Evolutionary conservation across 2,113 vertebrate species (phyloP).

Genomic region (Hyperopisus bebe): DNA sequence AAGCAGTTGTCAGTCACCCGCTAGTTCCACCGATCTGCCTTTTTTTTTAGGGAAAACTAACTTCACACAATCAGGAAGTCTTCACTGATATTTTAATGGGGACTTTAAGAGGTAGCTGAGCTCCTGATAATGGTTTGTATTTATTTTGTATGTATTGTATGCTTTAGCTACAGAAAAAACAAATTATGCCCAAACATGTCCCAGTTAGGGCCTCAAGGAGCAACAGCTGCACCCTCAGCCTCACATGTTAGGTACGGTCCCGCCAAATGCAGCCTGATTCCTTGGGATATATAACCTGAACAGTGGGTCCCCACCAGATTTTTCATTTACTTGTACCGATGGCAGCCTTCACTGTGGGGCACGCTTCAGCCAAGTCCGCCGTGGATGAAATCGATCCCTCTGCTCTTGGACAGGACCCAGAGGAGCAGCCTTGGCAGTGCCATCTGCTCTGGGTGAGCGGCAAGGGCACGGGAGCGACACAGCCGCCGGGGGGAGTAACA

Average conservation of each 20-base stretch:
- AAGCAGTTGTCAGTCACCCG: neutral
- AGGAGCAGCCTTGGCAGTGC: neutral
- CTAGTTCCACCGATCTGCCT: neutral
- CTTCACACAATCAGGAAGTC: neutral
- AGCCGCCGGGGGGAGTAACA: neutral
- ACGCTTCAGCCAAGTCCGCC: neutral
- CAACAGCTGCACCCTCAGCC: neutral
- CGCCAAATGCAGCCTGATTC: neutral
- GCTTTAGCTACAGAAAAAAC: neutral
- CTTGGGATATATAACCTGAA: neutral
- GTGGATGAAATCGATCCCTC: neutral
- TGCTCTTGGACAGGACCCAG: neutral
- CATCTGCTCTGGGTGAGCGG: conserved; percentile 5
- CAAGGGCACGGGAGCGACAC: neutral
- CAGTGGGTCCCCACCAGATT: neutral
- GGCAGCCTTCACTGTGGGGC: neutral
- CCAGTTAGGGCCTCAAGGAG: neutral
- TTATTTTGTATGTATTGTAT: neutral
- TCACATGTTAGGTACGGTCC: neutral
- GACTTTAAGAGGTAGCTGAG: neutral
- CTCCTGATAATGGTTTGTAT: neutral
- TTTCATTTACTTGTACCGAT: neutral
- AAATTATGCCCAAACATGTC: neutral
- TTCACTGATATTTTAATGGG: neutral
- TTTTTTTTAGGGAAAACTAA: neutral